Percentiles rank a stretch among this genome's conserved stretches.
Evolutionary conservation across 2,888 invertebrate genomes (phyloP).

Genomic region (Drosophila monieri): DNA sequence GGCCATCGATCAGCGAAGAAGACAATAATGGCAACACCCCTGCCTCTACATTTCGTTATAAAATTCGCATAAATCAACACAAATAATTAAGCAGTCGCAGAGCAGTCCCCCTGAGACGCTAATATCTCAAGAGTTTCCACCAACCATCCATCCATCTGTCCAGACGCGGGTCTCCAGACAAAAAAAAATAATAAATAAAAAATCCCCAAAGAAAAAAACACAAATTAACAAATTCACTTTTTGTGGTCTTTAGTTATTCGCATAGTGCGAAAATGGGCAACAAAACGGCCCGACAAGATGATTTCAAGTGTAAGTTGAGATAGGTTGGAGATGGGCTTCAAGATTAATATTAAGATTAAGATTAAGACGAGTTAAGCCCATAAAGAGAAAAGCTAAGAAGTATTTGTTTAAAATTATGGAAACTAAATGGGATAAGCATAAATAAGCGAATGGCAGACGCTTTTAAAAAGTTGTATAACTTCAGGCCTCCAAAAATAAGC

Average conservation of each 20-base stretch:
- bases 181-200: slow-evolving; percentile 1
- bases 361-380: neutral
- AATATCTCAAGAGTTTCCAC: slow-evolving; percentile 43
- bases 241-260: slow-evolving; percentile 37
- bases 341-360: neutral
- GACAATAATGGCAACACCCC: slow-evolving; percentile 45
- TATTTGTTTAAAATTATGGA: neutral
- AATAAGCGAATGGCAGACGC: too few relatives aligned
- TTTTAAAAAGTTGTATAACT: too few relatives aligned
- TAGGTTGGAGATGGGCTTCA: slow-evolving; percentile 20
- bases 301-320: slow-evolving; percentile 39
- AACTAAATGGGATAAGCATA: neutral
- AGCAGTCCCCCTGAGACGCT: slow-evolving; percentile 43
- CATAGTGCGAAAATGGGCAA: slow-evolving; percentile 51
- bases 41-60: slow-evolving; percentile 49
- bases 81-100: slow-evolving; percentile 65
- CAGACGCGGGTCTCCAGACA: slow-evolving; percentile 26
- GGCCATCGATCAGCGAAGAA: slow-evolving; percentile 47
- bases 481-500: too few relatives aligned
- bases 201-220: slow-evolving; percentile 24
- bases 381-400: too few relatives aligned
- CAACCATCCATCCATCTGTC: slow-evolving; percentile 24
- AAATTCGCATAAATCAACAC: slow-evolving; percentile 76
- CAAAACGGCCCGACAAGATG: slow-evolving; percentile 31
- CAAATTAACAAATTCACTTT: slow-evolving; percentile 46